Evolutionary conservation across 30 jellyfish, hydroid and myxozoan genomes (phyloP).

Genomic region (Nemopilema nomurai): DNA sequence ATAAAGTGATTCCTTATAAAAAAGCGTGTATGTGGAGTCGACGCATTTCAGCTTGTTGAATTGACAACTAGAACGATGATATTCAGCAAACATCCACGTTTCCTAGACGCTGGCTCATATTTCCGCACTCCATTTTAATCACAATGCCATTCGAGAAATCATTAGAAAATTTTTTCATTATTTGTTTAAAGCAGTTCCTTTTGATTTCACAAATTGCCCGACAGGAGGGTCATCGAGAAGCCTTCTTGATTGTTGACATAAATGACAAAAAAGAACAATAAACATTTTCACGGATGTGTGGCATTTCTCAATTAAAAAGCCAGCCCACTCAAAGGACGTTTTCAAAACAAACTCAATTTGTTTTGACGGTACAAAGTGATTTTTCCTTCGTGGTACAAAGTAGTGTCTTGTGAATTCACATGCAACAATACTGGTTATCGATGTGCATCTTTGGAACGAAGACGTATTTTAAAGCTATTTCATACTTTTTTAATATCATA

Average conservation of each 20-base stretch:
- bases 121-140: not conserved
- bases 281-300: not conserved
- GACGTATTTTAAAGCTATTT: too few relatives aligned
- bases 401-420: not conserved
- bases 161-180: not conserved
- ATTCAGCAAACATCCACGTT: not conserved
- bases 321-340: not conserved
- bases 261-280: not conserved
- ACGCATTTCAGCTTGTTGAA: too few relatives aligned
- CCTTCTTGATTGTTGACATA: not conserved
- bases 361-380: not conserved
- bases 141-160: not conserved
- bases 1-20: too few relatives aligned
- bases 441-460: too few relatives aligned
- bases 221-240: not conserved
- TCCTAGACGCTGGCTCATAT: not conserved
- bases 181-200: not conserved
- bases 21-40: too few relatives aligned
- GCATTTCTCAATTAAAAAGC: not conserved
- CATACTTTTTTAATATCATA: not conserved
- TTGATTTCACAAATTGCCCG: not conserved
- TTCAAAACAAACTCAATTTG: not conserved
- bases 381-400: not conserved
- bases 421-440: not conserved
- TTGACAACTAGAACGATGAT: not conserved